A percentile compares a stretch with the other conserved stretches of the same genome.
Evolutionary conservation across 2,113 vertebrate species (phyloP).

Genomic region (human): GRCh38 chr19:7430001-7430500

Average conservation of each 20-base stretch:
- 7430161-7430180: not conserved
- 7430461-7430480: not conserved
- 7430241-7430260: not conserved
- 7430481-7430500: not conserved
- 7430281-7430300: not conserved
- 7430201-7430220: not conserved
- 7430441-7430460: not conserved
- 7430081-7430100: not conserved
- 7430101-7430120: not conserved
- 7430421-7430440: not conserved
- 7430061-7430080: not conserved
- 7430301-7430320: not conserved
- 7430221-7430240: not conserved
- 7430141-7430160: not conserved
- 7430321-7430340: not conserved
- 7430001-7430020: not conserved
- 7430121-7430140: not conserved
- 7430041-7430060: not conserved
- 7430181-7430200: not conserved
- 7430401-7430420: not conserved
- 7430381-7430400: not conserved
- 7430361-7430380: not conserved
- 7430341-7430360: not conserved
- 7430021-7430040: not conserved
- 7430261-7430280: not conserved